Percentiles rank a stretch among this genome's conserved stretches.
phyloP scores from a whole-genome alignment of 2,888 invertebrate genomes.

The Phaedon cochleariae region DNA sequence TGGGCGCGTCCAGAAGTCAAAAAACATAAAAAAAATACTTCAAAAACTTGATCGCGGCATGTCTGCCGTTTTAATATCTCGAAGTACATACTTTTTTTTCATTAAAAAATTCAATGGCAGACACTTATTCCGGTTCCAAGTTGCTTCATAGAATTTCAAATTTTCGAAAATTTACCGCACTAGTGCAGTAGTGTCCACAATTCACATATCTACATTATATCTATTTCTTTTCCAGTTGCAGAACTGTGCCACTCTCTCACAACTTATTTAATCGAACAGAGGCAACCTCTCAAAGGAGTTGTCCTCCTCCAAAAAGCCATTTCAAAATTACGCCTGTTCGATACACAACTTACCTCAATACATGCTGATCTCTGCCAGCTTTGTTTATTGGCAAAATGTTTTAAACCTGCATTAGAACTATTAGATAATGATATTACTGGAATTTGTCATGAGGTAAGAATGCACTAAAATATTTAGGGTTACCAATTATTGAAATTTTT shows the following conservation, averaged over 20 bases:
- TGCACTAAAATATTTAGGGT: no score
- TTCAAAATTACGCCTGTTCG: constrained; percentile 84
- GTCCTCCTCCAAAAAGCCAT: constrained; percentile 84
- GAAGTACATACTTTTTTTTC: no score
- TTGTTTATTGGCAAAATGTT: constrained; percentile 88
- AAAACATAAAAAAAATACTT: no score
- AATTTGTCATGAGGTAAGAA: constrained; percentile 82
- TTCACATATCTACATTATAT: background rate
- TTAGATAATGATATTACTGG: constrained; percentile 91
- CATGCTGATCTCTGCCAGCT: constrained; percentile 94
- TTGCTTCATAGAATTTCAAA: no score
- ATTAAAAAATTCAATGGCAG: no score
- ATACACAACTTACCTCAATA: constrained; percentile 91
- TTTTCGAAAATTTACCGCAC: no score
- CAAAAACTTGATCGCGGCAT: no score
- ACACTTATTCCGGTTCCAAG: no score
- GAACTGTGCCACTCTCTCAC: constrained; percentile 89
- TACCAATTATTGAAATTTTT: constrained; percentile 1
- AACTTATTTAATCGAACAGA: constrained; percentile 77
- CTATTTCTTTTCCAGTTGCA: constrained; percentile 72
- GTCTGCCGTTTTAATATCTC: no score
- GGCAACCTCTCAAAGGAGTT: constrained; percentile 85
- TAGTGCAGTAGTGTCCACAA: no score
- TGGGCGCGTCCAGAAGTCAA: no score
- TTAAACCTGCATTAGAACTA: constrained; percentile 89